phyloP scores from a whole-genome alignment of 2,888 invertebrate species.

The Nomada goodeniana region DNA sequence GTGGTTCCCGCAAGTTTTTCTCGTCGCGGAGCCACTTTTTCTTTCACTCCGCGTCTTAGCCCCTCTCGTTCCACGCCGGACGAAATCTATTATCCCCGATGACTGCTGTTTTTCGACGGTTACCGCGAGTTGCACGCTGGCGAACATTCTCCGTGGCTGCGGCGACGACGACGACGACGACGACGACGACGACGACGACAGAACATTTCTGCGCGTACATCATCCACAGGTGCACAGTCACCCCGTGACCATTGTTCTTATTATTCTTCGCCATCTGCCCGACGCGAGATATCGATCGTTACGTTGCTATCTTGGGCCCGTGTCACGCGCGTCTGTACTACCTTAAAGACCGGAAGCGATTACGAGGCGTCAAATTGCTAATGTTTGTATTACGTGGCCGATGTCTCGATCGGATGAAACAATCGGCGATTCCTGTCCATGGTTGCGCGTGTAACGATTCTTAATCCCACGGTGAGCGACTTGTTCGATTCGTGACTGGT shows the following conservation, averaged over 20 bases:
- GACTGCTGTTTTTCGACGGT: conserved; percentile 63
- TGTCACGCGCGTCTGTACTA: conserved; percentile 52
- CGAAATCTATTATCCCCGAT: conserved; percentile 71
- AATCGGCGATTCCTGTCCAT: conserved; percentile 37
- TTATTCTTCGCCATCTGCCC: conserved; percentile 53
- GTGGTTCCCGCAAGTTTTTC: conserved; percentile 25
- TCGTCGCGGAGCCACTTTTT: neutral
- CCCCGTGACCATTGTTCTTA: conserved; percentile 54
- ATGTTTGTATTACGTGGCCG: conserved; percentile 61
- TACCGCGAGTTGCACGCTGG: conserved; percentile 56
- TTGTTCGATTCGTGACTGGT: conserved; percentile 28
- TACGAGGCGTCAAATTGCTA: conserved; percentile 66
- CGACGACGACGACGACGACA: neutral
- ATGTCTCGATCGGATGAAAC: conserved; percentile 40
- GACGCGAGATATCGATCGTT: conserved; percentile 59
- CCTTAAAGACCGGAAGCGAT: conserved; percentile 62
- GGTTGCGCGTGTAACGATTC: conserved; percentile 48
- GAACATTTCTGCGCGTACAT: conserved; percentile 44
- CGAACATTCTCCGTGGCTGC: conserved; percentile 52
- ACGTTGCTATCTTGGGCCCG: conserved; percentile 46
- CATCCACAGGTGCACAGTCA: conserved; percentile 58
- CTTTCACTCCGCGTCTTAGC: neutral
- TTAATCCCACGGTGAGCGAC: conserved; percentile 46
- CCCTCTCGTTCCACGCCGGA: conserved; percentile 39
- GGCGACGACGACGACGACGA: neutral